A percentile compares a stretch with the other conserved stretches of the same genome.
phyloP scores from a whole-genome alignment of 1,140 invertebrate genomes.

The Ylistrum balloti region DNA sequence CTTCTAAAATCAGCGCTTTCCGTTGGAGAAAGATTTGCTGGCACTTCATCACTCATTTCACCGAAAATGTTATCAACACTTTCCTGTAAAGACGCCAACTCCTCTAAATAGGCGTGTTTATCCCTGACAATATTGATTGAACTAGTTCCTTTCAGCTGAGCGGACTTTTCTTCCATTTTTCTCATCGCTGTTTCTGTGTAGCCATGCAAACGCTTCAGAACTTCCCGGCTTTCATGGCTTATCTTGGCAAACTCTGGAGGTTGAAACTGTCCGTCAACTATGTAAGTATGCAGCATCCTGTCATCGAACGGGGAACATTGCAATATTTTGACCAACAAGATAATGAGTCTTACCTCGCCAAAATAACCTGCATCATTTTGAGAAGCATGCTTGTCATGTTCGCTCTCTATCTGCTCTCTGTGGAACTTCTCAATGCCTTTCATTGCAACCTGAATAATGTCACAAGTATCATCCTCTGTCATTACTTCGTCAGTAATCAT shows the following conservation, averaged over 20 bases:
- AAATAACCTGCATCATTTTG: constrained; percentile 64
- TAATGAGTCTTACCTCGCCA: constrained; percentile 63
- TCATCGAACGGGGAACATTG: constrained; percentile 11
- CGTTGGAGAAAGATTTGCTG: constrained; percentile 46
- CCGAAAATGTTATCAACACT: constrained; percentile 64
- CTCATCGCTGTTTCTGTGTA: constrained; percentile 51
- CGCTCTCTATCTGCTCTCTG: constrained; percentile 60
- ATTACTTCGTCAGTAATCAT: neutral
- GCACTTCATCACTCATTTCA: constrained; percentile 61
- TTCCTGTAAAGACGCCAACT: constrained; percentile 51
- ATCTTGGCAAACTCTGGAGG: constrained; percentile 44
- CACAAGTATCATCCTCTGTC: neutral
- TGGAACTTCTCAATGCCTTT: constrained; percentile 59
- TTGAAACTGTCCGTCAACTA: constrained; percentile 52
- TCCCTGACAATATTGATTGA: constrained; percentile 41
- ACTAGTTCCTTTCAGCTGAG: constrained; percentile 62
- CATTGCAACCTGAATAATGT: constrained; percentile 52
- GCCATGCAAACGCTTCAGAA: constrained; percentile 59
- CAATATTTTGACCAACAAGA: constrained; percentile 57
- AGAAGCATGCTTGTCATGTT: constrained; percentile 43
- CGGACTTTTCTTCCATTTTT: constrained; percentile 62
- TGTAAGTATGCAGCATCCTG: constrained; percentile 56
- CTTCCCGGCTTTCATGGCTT: constrained; percentile 37
- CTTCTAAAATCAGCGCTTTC: constrained; percentile 59
- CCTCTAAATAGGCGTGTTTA: constrained; percentile 20